These are phyloP conservation scores for Drosophila mauritiana DNA, from an alignment of 1,140 invertebrate genomes.

Conservation along the genomic window DNA sequence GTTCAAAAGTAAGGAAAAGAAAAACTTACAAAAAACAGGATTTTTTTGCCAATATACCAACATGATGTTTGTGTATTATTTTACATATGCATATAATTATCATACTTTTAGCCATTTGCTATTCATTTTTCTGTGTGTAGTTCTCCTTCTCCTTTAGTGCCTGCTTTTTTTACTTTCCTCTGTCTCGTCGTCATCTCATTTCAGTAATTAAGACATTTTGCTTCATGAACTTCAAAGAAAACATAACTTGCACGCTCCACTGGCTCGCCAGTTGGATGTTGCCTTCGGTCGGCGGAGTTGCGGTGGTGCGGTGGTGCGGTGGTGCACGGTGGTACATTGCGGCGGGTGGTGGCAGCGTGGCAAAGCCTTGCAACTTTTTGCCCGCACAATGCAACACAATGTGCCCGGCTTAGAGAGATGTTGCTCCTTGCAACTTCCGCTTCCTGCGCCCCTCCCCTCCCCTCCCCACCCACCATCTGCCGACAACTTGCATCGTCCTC, in stretches of 20 bases:
- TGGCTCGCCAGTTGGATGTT: conserved; percentile 50
- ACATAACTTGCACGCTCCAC: conserved; percentile 53
- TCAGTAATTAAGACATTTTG: conserved; percentile 78
- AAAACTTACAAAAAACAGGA: too few species aligned
- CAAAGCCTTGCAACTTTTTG: conserved; percentile 26
- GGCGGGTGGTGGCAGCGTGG: neutral
- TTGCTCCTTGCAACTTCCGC: conserved; percentile 29
- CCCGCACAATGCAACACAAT: conserved; percentile 35
- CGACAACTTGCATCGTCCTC: neutral
- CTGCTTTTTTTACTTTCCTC: neutral
- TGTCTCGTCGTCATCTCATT: conserved; percentile 54
- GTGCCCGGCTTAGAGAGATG: conserved; percentile 29
- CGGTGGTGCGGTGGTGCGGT: neutral
- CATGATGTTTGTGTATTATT: too few species aligned
- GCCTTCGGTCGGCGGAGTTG: neutral
- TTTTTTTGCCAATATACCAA: too few species aligned
- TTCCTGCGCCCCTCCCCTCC: neutral
- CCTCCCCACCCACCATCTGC: neutral
- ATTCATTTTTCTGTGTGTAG: too few species aligned
- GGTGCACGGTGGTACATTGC: neutral
- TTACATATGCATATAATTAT: too few species aligned
- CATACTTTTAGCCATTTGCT: too few species aligned
- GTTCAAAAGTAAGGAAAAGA: too few species aligned
- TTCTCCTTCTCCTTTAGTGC: neutral
- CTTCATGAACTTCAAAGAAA: conserved; percentile 74